phyloP scores from a whole-genome alignment of 2,797 vertebrate genomes.

The Denticeps clupeoides region DNA sequence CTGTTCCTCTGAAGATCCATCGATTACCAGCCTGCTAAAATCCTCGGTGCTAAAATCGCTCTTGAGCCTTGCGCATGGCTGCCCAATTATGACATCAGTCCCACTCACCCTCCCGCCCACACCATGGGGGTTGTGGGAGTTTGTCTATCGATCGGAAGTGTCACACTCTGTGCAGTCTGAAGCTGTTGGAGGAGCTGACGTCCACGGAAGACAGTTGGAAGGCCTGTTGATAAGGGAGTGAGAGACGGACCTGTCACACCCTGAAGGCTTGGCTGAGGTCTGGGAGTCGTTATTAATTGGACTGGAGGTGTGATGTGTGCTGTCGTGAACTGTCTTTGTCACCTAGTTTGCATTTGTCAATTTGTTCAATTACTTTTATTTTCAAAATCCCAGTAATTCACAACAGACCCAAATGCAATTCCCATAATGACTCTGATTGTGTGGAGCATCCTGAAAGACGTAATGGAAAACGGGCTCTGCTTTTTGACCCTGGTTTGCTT shows the following conservation, averaged over 20 bases:
- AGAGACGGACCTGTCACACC: conserved; percentile 46
- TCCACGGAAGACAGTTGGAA: background rate
- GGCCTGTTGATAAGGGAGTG: background rate
- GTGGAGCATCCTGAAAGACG: conserved; percentile 19
- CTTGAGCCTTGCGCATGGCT: background rate
- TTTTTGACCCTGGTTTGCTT: conserved; percentile 47
- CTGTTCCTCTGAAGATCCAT: too few relatives aligned
- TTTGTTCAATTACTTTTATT: conserved; percentile 3
- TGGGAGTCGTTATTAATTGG: conserved; percentile 46
- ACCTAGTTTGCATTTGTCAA: too few relatives aligned
- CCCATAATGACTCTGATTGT: conserved; percentile 18
- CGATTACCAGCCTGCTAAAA: too few relatives aligned
- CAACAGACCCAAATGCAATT: conserved; percentile 1
- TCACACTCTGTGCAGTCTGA: background rate
- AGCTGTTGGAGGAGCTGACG: too few relatives aligned
- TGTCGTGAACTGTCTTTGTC: too few relatives aligned
- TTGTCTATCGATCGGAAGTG: conserved; percentile 1
- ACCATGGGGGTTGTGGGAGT: background rate
- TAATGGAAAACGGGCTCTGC: conserved; percentile 25
- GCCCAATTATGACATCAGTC: conserved; percentile 4
- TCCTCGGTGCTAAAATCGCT: conserved; percentile 17
- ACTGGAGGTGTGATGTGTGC: too few relatives aligned
- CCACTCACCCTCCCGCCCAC: conserved; percentile 8
- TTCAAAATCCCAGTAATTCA: background rate
- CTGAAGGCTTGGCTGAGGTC: conserved; percentile 38